phyloP scores from a whole-genome alignment of 2,113 vertebrate genomes.

The Calidris pugnax region DNA sequence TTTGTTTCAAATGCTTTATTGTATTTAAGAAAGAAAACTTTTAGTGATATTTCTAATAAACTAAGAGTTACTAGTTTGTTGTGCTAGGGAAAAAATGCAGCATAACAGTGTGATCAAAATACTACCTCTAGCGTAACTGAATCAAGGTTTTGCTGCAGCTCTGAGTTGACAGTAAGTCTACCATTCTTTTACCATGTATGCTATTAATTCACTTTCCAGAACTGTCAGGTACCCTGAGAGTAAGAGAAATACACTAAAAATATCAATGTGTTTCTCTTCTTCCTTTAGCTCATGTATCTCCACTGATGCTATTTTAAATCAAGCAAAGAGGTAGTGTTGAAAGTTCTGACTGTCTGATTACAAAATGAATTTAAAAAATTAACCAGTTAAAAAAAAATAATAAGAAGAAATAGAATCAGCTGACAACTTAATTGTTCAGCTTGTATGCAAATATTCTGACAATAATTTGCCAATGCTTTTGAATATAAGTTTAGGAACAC shows the following conservation, averaged over 20 bases:
- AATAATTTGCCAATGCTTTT: slow-evolving; percentile 50
- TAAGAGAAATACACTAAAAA: slow-evolving; percentile 28
- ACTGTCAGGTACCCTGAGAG: slow-evolving; percentile 22
- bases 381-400: neutral
- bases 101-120: neutral
- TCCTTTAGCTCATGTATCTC: neutral
- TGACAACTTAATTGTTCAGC: slow-evolving; percentile 50
- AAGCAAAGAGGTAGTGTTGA: neutral
- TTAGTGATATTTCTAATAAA: neutral
- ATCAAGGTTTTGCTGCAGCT: neutral
- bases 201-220: slow-evolving; percentile 42
- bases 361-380: slow-evolving; percentile 41
- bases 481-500: slow-evolving; percentile 47
- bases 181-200: slow-evolving; percentile 22
- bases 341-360: slow-evolving; percentile 58
- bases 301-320: slow-evolving; percentile 21
- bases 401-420: slow-evolving; percentile 27
- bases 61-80: neutral
- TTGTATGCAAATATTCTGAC: slow-evolving; percentile 50
- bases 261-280: neutral
- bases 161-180: neutral
- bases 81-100: neutral
- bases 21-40: neutral
- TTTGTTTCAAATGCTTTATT: neutral
- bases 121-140: neutral